Conservation (phyloP, 2,888 invertebrate species). For the Dryocosmus kuriphilus region DNA sequence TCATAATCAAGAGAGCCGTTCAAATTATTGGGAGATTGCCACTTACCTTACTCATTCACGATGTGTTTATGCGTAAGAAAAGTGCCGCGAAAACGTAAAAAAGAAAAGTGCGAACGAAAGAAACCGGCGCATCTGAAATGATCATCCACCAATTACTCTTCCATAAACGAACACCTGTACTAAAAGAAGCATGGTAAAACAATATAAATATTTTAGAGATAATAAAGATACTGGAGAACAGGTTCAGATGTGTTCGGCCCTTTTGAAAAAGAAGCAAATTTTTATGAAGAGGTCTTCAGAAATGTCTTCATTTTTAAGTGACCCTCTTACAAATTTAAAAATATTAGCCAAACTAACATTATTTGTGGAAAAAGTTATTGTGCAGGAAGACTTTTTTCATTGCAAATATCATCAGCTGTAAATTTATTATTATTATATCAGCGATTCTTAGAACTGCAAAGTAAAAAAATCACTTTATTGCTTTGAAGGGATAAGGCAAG, state of each 20-base stretch:
- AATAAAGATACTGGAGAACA: neutral
- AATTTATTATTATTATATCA: neutral
- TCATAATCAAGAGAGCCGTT: conserved; percentile 31
- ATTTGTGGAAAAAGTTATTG: too few relatives aligned
- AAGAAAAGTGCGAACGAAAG: conserved; percentile 9
- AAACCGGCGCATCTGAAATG: conserved; percentile 21
- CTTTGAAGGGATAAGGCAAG: neutral
- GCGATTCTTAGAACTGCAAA: neutral
- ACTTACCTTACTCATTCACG: conserved; percentile 24
- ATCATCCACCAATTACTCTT: conserved; percentile 31
- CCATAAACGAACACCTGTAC: conserved; percentile 6
- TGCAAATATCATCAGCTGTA: too few relatives aligned
- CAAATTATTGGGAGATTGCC: conserved; percentile 29
- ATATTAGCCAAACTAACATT: too few relatives aligned
- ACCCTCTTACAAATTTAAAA: too few relatives aligned
- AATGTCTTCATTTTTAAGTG: neutral
- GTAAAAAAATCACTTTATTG: too few relatives aligned
- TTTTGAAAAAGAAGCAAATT: neutral
- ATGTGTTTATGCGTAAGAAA: conserved; percentile 33
- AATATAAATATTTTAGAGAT: conserved; percentile 22
- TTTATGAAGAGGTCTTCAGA: neutral
- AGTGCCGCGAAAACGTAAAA: conserved; percentile 21
- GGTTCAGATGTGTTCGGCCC: neutral
- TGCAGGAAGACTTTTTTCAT: too few relatives aligned
- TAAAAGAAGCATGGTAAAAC: conserved; percentile 25